Conservation (phyloP, 2,888 invertebrate species). For the Punctoribates punctum region DNA sequence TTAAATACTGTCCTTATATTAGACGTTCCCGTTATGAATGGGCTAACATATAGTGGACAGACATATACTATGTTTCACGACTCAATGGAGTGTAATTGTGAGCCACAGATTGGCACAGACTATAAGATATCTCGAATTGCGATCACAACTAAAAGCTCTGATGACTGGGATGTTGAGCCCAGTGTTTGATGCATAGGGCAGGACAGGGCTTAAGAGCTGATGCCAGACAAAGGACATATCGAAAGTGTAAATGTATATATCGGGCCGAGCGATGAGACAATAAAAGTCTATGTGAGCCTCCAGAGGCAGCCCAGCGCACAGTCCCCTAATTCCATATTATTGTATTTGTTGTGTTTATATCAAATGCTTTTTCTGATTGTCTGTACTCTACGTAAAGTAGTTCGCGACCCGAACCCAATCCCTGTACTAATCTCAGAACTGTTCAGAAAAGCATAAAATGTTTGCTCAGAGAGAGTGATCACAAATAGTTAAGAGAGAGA, state of each 20-base stretch:
- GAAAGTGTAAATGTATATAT: constrained; percentile 32
- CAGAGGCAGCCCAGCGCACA: neutral
- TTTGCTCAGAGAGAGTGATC: constrained; percentile 3
- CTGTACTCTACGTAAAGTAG: constrained; percentile 28
- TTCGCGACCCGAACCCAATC: constrained; percentile 27
- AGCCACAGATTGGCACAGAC: neutral
- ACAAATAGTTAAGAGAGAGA: neutral
- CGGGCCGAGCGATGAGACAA: neutral
- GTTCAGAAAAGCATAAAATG: constrained; percentile 36
- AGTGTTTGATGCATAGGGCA: neutral
- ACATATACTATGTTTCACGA: constrained; percentile 29
- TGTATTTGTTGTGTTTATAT: constrained; percentile 35
- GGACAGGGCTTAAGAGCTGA: constrained; percentile 17
- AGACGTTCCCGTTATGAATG: constrained; percentile 16
- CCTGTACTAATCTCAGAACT: constrained; percentile 29
- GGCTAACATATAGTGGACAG: neutral
- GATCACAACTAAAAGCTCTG: neutral
- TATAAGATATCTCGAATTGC: constrained; percentile 20
- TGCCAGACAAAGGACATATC: neutral
- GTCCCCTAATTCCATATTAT: constrained; percentile 33
- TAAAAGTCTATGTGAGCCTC: neutral
- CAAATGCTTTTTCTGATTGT: constrained; percentile 29
- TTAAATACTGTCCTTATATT: constrained; percentile 29
- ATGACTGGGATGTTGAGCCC: constrained; percentile 1
- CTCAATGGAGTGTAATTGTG: constrained; percentile 31